These are phyloP conservation scores for Solenopsis invicta DNA, from an alignment of 1,140 invertebrate genomes.

Conservation along the genomic window DNA sequence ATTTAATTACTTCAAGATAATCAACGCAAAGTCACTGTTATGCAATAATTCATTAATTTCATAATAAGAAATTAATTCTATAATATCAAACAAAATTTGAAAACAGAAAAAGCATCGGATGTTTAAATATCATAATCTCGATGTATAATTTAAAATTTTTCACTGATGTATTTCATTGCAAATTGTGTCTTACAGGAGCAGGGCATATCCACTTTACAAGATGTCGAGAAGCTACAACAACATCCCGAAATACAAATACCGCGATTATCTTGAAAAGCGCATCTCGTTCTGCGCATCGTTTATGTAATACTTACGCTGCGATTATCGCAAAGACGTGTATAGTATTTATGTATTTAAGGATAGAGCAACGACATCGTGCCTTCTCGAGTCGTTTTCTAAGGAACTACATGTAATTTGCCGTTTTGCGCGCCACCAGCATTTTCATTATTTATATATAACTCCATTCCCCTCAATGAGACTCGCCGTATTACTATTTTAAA, in stretches of 20 bases:
- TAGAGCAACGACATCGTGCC: slow-evolving; percentile 50
- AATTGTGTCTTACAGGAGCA: slow-evolving; percentile 88
- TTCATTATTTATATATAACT: slow-evolving; percentile 48
- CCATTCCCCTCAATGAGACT: slow-evolving; percentile 16
- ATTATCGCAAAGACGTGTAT: slow-evolving; percentile 64
- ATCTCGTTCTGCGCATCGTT: slow-evolving; percentile 17
- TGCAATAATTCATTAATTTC: not conserved
- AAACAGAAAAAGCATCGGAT: not conserved
- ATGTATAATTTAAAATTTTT: not conserved
- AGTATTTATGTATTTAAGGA: slow-evolving; percentile 71
- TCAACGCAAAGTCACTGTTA: not conserved
- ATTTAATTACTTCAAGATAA: not conserved
- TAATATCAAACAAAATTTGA: not conserved
- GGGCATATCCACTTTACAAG: slow-evolving; percentile 90
- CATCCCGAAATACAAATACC: slow-evolving; percentile 81
- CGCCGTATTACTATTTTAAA: slow-evolving; percentile 39
- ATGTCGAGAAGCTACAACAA: slow-evolving; percentile 88
- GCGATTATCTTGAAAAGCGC: slow-evolving; percentile 42
- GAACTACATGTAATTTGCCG: slow-evolving; percentile 33
- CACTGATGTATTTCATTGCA: not conserved
- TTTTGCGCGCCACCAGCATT: not conserved
- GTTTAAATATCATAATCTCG: not conserved
- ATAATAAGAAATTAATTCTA: not conserved
- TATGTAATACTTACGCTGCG: slow-evolving; percentile 31
- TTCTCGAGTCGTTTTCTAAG: slow-evolving; percentile 59